phyloP scores from a whole-genome alignment of 2,888 invertebrate genomes.

The Lepeophtheirus nordmannii region DNA sequence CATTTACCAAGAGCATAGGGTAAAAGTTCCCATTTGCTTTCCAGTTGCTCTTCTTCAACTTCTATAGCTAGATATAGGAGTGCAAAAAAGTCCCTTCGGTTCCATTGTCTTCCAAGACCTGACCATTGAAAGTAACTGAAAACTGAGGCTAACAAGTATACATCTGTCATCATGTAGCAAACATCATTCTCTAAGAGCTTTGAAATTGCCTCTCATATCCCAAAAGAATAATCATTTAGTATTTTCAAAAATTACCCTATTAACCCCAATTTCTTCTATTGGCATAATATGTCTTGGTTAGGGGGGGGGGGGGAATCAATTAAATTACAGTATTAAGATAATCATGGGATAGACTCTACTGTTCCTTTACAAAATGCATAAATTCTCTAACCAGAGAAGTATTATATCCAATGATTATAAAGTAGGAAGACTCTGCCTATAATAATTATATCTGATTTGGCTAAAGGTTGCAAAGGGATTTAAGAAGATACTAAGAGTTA shows the following conservation, averaged over 20 bases:
- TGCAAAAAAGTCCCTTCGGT: conserved; percentile 5
- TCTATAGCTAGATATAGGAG: not conserved
- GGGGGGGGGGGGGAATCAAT: no score
- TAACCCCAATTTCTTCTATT: no score
- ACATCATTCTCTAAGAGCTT: not conserved
- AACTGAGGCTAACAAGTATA: not conserved
- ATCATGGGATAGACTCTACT: no score
- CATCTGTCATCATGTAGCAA: conserved; percentile 1
- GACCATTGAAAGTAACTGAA: conserved; percentile 11
- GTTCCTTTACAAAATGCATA: no score
- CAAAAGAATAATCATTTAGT: not conserved
- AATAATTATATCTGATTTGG: no score
- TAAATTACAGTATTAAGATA: no score
- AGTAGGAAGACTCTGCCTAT: no score
- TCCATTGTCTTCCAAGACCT: not conserved
- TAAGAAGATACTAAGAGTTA: not conserved
- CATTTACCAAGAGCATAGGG: conserved; percentile 2
- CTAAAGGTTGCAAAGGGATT: not conserved
- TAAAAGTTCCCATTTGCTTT: not conserved
- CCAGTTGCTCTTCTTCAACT: not conserved
- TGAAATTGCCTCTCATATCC: not conserved
- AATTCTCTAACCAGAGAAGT: no score
- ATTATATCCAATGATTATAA: no score
- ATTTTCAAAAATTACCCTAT: no score
- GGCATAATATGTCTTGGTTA: no score